Conservation (phyloP, 2,113 vertebrate genomes). For the Balaeniceps rex region DNA sequence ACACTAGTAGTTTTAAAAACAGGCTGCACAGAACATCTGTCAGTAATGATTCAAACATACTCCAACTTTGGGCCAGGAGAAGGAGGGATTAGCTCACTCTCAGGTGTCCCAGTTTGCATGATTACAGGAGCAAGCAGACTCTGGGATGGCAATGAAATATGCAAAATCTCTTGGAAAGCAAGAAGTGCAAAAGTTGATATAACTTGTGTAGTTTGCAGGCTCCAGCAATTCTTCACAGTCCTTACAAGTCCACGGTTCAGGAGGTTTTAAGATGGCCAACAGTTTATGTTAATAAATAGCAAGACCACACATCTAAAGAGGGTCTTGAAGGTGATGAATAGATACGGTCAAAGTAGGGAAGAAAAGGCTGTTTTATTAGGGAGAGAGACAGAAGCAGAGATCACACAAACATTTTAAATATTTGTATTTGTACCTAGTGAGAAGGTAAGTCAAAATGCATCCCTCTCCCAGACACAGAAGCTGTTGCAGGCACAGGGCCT, state of each 20-base stretch:
- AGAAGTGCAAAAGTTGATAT: neutral
- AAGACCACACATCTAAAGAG: neutral
- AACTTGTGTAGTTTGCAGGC: neutral
- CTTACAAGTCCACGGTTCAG: neutral
- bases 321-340: neutral
- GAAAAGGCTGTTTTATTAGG: neutral
- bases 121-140: neutral
- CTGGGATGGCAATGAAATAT: neutral
- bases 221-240: neutral
- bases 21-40: neutral
- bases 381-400: neutral
- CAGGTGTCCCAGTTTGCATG: neutral
- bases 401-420: neutral
- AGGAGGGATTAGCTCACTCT: neutral
- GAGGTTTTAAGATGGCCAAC: neutral
- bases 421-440: neutral
- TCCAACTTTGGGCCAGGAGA: neutral
- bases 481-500: neutral
- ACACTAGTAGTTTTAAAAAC: neutral
- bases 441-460: neutral
- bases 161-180: neutral
- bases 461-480: neutral
- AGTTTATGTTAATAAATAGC: neutral
- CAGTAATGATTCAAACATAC: neutral
- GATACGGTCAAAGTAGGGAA: neutral